Evolutionary conservation across 2,797 vertebrate genomes (phyloP), one percentile per base, ranked within the genome.

Genomic region (Alauda arvensis): DNA sequence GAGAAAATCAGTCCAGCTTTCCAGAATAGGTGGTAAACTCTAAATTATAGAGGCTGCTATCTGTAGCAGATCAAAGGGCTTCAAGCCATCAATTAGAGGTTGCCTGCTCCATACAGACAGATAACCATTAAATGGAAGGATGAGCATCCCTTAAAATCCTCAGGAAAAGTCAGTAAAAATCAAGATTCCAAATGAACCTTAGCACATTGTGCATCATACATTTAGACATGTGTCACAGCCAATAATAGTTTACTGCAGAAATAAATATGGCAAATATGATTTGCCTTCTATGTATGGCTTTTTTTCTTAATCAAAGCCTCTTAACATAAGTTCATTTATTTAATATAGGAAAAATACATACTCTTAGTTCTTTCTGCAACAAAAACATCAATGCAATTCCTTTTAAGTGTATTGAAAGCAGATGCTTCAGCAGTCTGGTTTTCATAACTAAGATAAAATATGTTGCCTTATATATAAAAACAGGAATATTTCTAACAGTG

Each of bases 341-440:
- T 80, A 56, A 63, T 34, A 69, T 28, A 77, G 8, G 34, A 83
- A 89, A 92, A 91, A 87, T 40, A 78, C 2, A 49, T 37, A 69
- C 12, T 66, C 24, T 75, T 83, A 69, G 40, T 34, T 72, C 45
- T 78, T 89, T 86, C 71, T 81, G 65, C 28, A 93, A 77, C 70
- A 62, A 92, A 85, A 85, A 42, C 28, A 83, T 67, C 78, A 78
- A 40, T 28, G 56, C 24, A 77, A 83, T 65, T 93, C 72, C 70
- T 89, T 92, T 79, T 55, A 78, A 89, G 16, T 56, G 17, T 24
- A 90, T 69, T 93, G 65, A 90, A 91, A 82, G 34, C 77, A 94
- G 65, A 85, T 76, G 67, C 46, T 70, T 86, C 72, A 85, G 61
- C 28, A 60, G 20, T 81, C 83, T 88, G 28, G 1, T 65, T 84